Base-by-base conservation (phyloP, 2,113 vertebrate species). In the Phylloscopus trochilus region DNA sequence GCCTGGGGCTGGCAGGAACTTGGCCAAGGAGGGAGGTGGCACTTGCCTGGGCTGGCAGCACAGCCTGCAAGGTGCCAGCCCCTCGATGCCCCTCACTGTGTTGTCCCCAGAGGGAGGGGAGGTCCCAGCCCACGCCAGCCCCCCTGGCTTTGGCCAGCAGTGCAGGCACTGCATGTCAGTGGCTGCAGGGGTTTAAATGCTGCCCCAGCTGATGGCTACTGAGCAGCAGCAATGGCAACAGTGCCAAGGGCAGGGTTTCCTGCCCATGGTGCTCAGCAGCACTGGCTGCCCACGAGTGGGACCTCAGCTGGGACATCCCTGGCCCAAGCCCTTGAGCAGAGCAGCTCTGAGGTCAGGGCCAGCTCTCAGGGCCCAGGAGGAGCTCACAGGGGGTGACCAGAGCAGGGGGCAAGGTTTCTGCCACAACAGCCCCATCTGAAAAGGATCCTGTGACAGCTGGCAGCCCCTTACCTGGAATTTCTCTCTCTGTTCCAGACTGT, bases 401-500 rank as follows among this genome's bases (percentile, higher is more conserved):
- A 68, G 62, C 37, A 67, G 52, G 41, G 3, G 27, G 3, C n/a
- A 75, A 44, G 31, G 43, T 52, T 8, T 1, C 26, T 85, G 63
- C 31, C 17, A 10, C 3, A 2, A 10, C 53, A 87, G 89, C 41
- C 15, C 10, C 13, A 1, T 35, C 19, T 62, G 58, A 8, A 47
- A 56, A 47, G 26, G 18, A 47, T 3, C 1, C 2, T 1, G 4
- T 0, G 7, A 16, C 30, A 77, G 35, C 33, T 69, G 31, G 53
- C 33, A 80, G 2, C 30, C 39, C 56, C 73, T 95, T 97, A 99
- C 99, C 99, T 99, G 94, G 97, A 97, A 77, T 92, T 83, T 72
- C 94, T 96, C 53, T 98, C 97, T 52, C 96, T 87, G 95, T 98
- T 98, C 98, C 99, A 99, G 90, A 98, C 97, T 4, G 99, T 98